Evolutionary conservation across 2,797 vertebrate genomes (phyloP).

Genomic region (Myotis pilosus): DNA sequence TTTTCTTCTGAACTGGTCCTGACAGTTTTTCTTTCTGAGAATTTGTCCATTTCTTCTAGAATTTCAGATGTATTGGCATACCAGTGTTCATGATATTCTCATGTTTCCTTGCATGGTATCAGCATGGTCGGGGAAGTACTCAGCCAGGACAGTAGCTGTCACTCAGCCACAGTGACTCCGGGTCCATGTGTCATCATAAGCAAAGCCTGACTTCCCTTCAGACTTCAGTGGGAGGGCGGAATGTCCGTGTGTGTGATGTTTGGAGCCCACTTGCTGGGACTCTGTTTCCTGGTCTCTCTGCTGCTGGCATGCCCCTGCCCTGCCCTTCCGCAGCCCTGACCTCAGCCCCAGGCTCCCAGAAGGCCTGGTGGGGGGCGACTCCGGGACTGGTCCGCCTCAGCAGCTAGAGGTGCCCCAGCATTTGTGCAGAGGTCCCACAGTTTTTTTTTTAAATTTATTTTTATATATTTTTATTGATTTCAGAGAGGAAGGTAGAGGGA

Average conservation of each 20-base stretch:
- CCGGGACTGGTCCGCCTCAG: not conserved
- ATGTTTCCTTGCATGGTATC: rapidly evolving
- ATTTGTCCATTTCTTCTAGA: not conserved
- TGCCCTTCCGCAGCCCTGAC: not conserved
- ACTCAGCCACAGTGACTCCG: not conserved
- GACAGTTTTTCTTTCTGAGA: not conserved
- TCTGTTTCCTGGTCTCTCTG: not conserved
- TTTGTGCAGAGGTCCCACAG: not conserved
- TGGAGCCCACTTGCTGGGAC: not conserved
- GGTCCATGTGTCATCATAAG: not conserved
- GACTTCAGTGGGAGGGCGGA: not conserved
- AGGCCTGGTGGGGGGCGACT: not conserved
- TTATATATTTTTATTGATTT: too few species aligned
- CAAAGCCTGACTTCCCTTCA: not conserved
- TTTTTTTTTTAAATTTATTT: too few species aligned
- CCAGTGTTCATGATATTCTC: not conserved
- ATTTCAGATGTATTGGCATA: rapidly evolving
- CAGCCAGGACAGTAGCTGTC: not conserved
- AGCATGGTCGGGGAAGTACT: rapidly evolving
- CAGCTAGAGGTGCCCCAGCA: not conserved
- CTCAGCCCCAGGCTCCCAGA: not conserved
- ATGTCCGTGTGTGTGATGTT: not conserved
- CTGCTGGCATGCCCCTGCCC: not conserved
- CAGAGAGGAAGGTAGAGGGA: too few species aligned
- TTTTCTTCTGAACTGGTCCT: not conserved